Conservation (phyloP, 1,140 invertebrate genomes). For the Parapsyche elsis region DNA sequence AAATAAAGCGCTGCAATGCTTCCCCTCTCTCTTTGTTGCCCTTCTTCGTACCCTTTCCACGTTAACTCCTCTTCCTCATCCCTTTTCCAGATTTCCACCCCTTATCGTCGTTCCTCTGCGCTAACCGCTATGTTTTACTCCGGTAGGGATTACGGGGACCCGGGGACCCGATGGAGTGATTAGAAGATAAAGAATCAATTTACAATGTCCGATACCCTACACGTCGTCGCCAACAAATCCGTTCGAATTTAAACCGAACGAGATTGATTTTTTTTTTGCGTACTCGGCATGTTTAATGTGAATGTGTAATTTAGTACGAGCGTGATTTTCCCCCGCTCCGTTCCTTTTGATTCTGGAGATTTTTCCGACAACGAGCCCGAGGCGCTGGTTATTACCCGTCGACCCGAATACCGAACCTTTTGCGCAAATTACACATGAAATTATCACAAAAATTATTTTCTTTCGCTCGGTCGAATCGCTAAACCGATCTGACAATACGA, state of each 20-base stretch:
- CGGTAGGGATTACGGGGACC: slow-evolving; percentile 29
- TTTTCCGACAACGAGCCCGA: not conserved
- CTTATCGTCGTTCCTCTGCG: not conserved
- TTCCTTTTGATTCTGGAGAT: not conserved
- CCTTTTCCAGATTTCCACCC: not conserved
- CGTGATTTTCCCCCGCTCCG: not conserved
- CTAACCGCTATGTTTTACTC: slow-evolving; percentile 28
- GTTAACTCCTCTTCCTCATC: not conserved
- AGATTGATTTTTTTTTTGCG: too few relatives aligned
- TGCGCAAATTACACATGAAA: slow-evolving; percentile 19
- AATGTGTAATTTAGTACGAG: not conserved
- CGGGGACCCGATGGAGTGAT: slow-evolving; percentile 28
- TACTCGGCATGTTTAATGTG: too few relatives aligned
- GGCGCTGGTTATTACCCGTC: not conserved
- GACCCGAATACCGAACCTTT: slow-evolving; percentile 7
- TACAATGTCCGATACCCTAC: slow-evolving; percentile 23
- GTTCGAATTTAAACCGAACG: too few relatives aligned
- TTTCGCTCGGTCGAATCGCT: not conserved
- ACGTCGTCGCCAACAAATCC: not conserved
- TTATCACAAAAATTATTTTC: slow-evolving; percentile 29
- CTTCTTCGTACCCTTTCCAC: not conserved
- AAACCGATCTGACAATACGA: slow-evolving; percentile 3
- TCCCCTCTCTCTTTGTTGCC: not conserved
- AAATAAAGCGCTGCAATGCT: slow-evolving; percentile 54
- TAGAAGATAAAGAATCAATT: slow-evolving; percentile 48